Conservation (phyloP, 2,888 invertebrate species). For the Hylaea fasciaria region DNA sequence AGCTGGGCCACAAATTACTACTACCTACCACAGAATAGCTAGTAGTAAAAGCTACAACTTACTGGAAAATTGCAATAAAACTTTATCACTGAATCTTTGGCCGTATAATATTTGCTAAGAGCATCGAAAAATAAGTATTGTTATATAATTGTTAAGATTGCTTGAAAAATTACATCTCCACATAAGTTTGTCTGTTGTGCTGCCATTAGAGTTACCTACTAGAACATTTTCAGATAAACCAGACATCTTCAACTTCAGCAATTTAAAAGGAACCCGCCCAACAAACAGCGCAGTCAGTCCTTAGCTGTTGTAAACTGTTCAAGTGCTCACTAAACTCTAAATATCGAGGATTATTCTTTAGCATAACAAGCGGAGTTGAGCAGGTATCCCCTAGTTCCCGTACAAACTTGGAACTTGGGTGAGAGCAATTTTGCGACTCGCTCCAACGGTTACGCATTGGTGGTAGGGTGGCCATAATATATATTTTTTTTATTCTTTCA, state of each 20-base stretch:
- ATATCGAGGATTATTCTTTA: slow-evolving; percentile 56
- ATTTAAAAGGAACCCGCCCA: slow-evolving; percentile 24
- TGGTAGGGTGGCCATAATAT: slow-evolving; percentile 48
- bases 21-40: slow-evolving; percentile 47
- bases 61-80: neutral
- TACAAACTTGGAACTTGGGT: slow-evolving; percentile 55
- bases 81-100: too few species aligned
- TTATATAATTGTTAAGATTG: too few species aligned
- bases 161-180: too few species aligned
- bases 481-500: slow-evolving; percentile 4
- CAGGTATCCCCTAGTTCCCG: slow-evolving; percentile 57
- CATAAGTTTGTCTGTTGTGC: too few species aligned
- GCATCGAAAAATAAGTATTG: too few species aligned
- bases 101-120: too few species aligned
- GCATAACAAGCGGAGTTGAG: slow-evolving; percentile 55
- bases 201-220: too few species aligned
- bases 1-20: slow-evolving; percentile 62
- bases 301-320: slow-evolving; percentile 47
- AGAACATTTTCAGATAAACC: too few species aligned
- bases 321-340: slow-evolving; percentile 47
- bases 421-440: slow-evolving; percentile 70
- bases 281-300: slow-evolving; percentile 30
- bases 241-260: slow-evolving; percentile 20
- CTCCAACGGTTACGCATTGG: slow-evolving; percentile 65
- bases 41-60: slow-evolving; percentile 36